Base-by-base conservation (phyloP, 2,797 vertebrate species). In the Cichlasoma orientale region DNA sequence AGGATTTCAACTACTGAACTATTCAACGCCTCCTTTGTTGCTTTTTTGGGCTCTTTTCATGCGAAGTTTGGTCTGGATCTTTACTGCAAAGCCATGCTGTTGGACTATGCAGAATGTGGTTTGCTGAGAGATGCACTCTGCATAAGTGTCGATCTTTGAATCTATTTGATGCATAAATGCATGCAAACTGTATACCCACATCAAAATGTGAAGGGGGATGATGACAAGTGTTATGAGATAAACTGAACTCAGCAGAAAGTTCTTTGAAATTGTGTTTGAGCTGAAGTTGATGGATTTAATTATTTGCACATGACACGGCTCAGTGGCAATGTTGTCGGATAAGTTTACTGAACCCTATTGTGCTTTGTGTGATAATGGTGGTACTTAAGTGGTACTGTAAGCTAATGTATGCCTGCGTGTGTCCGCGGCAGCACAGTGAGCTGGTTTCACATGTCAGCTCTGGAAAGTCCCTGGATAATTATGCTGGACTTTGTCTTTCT, bases 391-490 rank as follows among this genome's bases (percentile, higher is more conserved):
- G 7, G 29, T 66, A 33, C 47, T 80, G 69, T 79, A 47, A 54
- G 54, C 33, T 47, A 31, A 19, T 82, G 82, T 76, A 7, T 75
- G 72, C 16, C 5, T 77, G 27, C 7, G 53, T 33, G 54, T n/a
- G 33, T 91, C 80, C 85, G 73, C 72, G 55, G 77, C 78, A 74
- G 82, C 90, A 94, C 93, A 95, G 94, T 92, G 91, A 93, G 88
- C 77, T 78, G 86, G 94, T 95, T 94, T 96, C 92, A 93, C 86
- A 93, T 95, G 92, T 94, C 93, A 90, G 83, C 91, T 83, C 83
- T 94, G 95, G 95, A 96, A 96, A 95, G 93, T 95, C 95, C 95
- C 95, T 61, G 89, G 90, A 94, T 93, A 94, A 92, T 94, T 93
- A 89, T 86, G 81, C 87, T 89, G 89, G 90, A 90, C 89, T 88